A percentile compares a stretch with the other conserved stretches of the same genome.
Conservation (phyloP, 2,888 invertebrate genomes). For the Netelia virgata region DNA sequence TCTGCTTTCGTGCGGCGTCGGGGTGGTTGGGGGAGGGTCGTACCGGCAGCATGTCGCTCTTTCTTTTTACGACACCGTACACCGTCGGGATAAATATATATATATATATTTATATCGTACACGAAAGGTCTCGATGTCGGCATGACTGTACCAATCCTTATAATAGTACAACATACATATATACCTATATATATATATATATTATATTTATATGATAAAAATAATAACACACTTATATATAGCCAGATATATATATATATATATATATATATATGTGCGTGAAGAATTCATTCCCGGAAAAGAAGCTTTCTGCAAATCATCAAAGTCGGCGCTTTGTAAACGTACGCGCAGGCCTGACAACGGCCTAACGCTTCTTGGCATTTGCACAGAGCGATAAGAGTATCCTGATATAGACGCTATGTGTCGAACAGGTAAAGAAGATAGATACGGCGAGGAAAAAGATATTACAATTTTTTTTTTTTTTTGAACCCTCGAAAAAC, state of each 20-base stretch:
- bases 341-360: constrained; percentile 27
- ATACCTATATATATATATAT: not conserved
- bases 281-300: constrained; percentile 68
- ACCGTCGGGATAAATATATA: constrained; percentile 63
- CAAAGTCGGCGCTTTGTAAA: constrained; percentile 63
- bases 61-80: constrained; percentile 64
- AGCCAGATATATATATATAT: constrained; percentile 29
- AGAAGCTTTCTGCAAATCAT: constrained; percentile 71
- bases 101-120: constrained; percentile 63
- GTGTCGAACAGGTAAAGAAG: constrained; percentile 49
- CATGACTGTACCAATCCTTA: constrained; percentile 51
- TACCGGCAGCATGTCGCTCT: constrained; percentile 58
- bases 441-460: not conserved
- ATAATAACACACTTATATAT: too few relatives aligned
- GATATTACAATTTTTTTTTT: not conserved
- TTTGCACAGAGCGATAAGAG: constrained; percentile 66
- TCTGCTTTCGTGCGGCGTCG: constrained; percentile 55
- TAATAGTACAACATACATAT: constrained; percentile 28
- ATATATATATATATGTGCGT: constrained; percentile 36
- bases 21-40: not conserved
- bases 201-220: not conserved
- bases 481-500: not conserved
- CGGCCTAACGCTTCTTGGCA: constrained; percentile 44
- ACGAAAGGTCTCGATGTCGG: constrained; percentile 41
- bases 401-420: constrained; percentile 57